These are phyloP conservation scores for Nasonovia ribisnigri DNA, from an alignment of 2,888 invertebrate genomes.

Conservation along the genomic window DNA sequence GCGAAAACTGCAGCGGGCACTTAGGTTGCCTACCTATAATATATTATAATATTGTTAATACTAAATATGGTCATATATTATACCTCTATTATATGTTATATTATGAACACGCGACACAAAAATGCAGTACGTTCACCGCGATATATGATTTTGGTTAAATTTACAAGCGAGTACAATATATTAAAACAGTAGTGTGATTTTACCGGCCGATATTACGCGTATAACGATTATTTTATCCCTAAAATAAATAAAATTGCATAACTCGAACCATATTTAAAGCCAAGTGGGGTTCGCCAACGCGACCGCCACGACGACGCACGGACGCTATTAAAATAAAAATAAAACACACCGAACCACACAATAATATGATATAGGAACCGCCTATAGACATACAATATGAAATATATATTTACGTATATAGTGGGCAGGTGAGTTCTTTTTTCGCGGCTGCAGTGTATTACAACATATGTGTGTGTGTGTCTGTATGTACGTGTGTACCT, in stretches of 20 bases:
- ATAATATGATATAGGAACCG: neutral
- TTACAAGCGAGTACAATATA: neutral
- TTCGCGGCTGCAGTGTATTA: neutral
- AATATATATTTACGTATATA: neutral
- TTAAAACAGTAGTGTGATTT: neutral
- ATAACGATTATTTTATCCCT: slow-evolving; percentile 3
- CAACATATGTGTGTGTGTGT: neutral
- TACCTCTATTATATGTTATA: neutral
- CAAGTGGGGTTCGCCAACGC: slow-evolving; percentile 6
- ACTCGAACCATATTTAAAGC: slow-evolving; percentile 35
- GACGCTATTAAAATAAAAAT: slow-evolving; percentile 12
- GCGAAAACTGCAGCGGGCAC: neutral
- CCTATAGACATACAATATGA: neutral
- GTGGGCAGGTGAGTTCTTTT: neutral
- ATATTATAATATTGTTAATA: neutral
- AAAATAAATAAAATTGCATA: slow-evolving; percentile 6
- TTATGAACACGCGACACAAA: neutral
- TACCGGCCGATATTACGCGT: neutral
- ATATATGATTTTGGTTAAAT: slow-evolving; percentile 25
- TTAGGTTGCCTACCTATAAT: neutral
- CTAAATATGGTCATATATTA: no score
- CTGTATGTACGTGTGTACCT: neutral
- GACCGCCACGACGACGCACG: neutral
- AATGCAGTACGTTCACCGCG: neutral
- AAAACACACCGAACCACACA: neutral